Percentiles rank a stretch among this genome's conserved stretches.
These are phyloP conservation scores for Poeciliopsis occidentalis DNA, from an alignment of 2,113 vertebrate species.

Conservation along the genomic window DNA sequence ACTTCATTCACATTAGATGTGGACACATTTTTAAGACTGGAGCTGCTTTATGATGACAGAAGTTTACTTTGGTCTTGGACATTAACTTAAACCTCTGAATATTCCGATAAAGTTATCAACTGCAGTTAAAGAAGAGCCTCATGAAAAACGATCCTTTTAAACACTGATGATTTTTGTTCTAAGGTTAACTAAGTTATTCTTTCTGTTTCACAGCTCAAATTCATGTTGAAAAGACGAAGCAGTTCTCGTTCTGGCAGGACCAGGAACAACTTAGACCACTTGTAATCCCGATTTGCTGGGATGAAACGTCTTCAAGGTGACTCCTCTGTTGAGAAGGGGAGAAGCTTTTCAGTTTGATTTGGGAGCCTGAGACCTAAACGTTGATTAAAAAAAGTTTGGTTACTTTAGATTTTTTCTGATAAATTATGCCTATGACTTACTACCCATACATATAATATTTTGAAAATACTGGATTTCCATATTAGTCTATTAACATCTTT, in stretches of 20 bases:
- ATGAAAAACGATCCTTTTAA: neutral
- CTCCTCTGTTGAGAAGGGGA: conserved; percentile 57
- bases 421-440: conserved; percentile 18
- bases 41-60: neutral
- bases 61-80: neutral
- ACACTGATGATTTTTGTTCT: neutral
- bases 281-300: conserved; percentile 72
- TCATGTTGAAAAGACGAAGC: conserved; percentile 87
- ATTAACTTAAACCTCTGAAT: neutral
- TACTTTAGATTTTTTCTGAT: conserved; percentile 43
- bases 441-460: neutral
- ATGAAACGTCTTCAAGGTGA: conserved; percentile 40
- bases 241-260: conserved; percentile 84
- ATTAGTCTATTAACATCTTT: too few relatives aligned
- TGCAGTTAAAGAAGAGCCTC: too few relatives aligned
- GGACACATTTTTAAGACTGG: neutral
- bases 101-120: neutral
- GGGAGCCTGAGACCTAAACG: conserved; percentile 38
- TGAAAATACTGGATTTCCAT: neutral
- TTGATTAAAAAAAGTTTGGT: conserved; percentile 9
- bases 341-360: conserved; percentile 40
- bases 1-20: neutral
- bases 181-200: neutral
- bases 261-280: conserved; percentile 77
- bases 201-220: conserved; percentile 81